Evolutionary conservation across 2,113 vertebrate species (phyloP), one percentile per base, ranked within the genome.

Genomic region (Actinemys pallida): DNA sequence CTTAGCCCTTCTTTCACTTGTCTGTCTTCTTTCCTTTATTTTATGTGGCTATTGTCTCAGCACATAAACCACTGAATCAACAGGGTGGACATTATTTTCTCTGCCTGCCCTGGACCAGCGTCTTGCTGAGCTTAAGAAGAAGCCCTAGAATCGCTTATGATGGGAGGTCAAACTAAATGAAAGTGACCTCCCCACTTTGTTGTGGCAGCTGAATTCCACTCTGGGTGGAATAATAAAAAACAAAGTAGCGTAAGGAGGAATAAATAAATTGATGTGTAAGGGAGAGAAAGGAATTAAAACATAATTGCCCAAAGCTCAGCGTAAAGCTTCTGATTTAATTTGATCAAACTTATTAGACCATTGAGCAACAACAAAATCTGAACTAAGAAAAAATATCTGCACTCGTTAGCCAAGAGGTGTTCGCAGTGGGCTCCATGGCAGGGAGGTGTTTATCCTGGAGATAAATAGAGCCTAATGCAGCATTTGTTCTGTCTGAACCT

Each of bases 401-500:
- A 90, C 75, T 56, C 13, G 5, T 90, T 47, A 94, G 14, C 82
- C 1, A 0, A 65, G 81, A 90, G 49, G 79, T 57, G 17, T 84
- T 91, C 49, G 25, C 2, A 0, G 0, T 22, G 45, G 91, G 29
- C 53, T 88, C 27, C 53, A 12, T 3, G 12, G 86, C 81, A 80
- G 0, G 88, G 22, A 65, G 0, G 5, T n/a, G 0, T 85, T 93
- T 87, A 87, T 83, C 35, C 39, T 1, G 14, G 29, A 81, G 53
- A 53, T 24, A 79, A 24, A 42, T 2, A 39, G 25, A 47, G 59
- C 52, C 88, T 93, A 88, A 52, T 84, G 39, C 29, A 94, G 86
- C 6, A 42, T 92, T 75, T 93, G 57, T 89, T 96, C 84, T 94
- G n/a, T 93, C 72, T 92, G 65, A 92, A 90, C 84, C 20, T 54